Base-by-base conservation (phyloP, 2,888 invertebrate genomes). In the Apodemia zela region DNA sequence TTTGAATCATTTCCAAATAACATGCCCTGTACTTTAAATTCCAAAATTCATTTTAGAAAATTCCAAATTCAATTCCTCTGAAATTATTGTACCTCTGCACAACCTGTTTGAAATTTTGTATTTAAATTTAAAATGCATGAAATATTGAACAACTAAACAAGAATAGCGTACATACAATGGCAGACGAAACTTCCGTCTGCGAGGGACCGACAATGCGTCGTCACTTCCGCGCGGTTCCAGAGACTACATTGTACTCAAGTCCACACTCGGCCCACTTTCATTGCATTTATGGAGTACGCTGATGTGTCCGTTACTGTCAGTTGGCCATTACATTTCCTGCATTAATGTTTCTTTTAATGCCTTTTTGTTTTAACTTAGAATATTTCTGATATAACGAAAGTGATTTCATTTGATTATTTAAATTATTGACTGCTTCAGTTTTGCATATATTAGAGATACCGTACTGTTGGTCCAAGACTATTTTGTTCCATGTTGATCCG, bases 231-330 rank as follows among this genome's bases (percentile, higher is more conserved):
- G 78, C 82, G 79, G 82, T 80, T 33, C 38, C 18, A 51, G 51
- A 49, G 49, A 18, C 51, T 80, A 82, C 82, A 83, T 86, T 87
- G 87, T 87, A 68, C 76, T 59, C 60, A 66, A 66, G 74, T 73
- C 73, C 74, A 69, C 73, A 63, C 67, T 69, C 78, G 83, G 73
- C 81, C 82, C 79, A 82, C 79, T 84, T 84, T 76, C 79, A 73
- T 78, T 76, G 79, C 77, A 78, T 80, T 80, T 76, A 74, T 76
- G 75, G 73, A 77, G 78, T 76, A 75, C 73, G 70, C 67, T 76
- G 73, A 74, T 75, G 78, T 73, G 78, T 75, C 77, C 74, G 72
- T 71, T 69, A 66, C 73, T 75, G 75, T 73, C 76, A 71, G 71
- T 71, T 71, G 64, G 65, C 67, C 63, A 75, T 78, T 77, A 75